Base-by-base conservation (phyloP, 2,888 invertebrate species). In the Polymixis lichenea region DNA sequence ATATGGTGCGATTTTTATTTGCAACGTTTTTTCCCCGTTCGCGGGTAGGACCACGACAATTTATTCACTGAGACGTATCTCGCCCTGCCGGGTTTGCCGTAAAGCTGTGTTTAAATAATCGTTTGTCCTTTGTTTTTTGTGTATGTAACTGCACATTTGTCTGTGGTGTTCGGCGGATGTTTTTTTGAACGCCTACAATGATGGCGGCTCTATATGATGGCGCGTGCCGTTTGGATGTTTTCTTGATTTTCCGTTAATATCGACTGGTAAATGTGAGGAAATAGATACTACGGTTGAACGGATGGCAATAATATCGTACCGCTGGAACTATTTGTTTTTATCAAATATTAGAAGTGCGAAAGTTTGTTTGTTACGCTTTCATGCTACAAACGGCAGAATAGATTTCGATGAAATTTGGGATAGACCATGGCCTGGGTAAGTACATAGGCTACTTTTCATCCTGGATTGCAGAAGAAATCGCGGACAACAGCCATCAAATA, bases 61-160 rank as follows among this genome's bases (percentile, higher is more conserved):
- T 93, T 95, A 94, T 95, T 94, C 91, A 91, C 88, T 88, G 89
- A 90, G 91, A 91, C 92, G 88, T 94, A 92, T 93, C 92, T 81
- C 81, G 86, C 86, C 85, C 84, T 56, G 77, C 66, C 64, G 79
- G 78, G 79, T 89, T 91, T 90, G 88, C 89, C 90, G 90, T 81
- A 87, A 83, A 91, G 92, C 91, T 90, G 89, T 90, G 91, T 91
- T 93, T 94, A 94, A 94, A 94, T 94, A 93, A 94, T 93, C 92
- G 92, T 89, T 89, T 87, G 87, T 85, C 83, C 86, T 90, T 79
- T 84, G 77, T 85, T 87, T 84, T 86, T 80, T 80, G 55, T 86
- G 55, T 78, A 53, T 67, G 61, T 65, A 72, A 70, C 58, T 72
- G 81, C 76, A 61, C 70, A 81, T 85, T 84, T 80, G 77, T 75